phyloP scores from a whole-genome alignment of 2,888 invertebrate species.

The Galerucella pusilla region DNA sequence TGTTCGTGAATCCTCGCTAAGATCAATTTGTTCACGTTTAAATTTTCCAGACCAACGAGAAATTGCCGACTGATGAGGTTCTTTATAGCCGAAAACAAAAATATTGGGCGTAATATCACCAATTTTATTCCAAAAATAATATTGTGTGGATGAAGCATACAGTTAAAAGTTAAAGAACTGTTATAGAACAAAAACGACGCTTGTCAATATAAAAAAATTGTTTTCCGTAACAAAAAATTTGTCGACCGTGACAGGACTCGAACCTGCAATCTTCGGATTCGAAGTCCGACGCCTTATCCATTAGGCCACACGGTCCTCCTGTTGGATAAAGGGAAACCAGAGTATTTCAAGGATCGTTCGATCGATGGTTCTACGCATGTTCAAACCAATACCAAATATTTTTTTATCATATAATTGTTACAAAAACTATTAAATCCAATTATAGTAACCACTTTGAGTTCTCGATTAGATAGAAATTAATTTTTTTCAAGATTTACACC shows the following conservation, averaged over 20 bases:
- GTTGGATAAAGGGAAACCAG: neutral
- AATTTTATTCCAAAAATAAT: no score
- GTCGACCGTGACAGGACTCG: constrained; percentile 71
- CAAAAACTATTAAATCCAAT: neutral
- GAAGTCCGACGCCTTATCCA: constrained; percentile 77
- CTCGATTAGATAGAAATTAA: no score
- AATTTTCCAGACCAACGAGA: no score
- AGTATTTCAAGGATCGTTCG: neutral
- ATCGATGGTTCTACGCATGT: neutral
- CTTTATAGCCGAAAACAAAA: no score
- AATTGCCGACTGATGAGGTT: no score
- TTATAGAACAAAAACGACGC: neutral
- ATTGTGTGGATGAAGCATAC: no score
- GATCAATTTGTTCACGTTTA: no score
- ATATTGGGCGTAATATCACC: no score
- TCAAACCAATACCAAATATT: neutral
- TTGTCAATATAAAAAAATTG: neutral
- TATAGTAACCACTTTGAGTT: neutral
- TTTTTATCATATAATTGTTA: neutral
- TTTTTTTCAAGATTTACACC: neutral
- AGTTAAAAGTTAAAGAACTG: no score
- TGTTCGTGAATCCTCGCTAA: no score
- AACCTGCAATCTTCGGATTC: constrained; percentile 72
- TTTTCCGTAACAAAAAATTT: neutral
- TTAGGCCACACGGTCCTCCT: constrained; percentile 73